Evolutionary conservation across 2,888 invertebrate species (phyloP).

Genomic region (Halictus quadricinctus): DNA sequence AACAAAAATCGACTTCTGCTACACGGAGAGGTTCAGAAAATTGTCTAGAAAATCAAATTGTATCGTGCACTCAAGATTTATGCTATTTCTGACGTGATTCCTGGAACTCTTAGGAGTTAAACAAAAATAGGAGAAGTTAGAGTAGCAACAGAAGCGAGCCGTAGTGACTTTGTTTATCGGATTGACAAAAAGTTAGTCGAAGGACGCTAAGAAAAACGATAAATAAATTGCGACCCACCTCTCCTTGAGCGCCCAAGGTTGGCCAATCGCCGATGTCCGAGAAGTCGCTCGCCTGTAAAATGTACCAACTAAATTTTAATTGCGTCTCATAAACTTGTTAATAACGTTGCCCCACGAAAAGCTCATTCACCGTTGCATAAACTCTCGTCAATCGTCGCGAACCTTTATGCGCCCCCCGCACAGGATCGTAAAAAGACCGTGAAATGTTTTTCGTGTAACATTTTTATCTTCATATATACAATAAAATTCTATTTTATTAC

Average conservation of each 20-base stretch:
- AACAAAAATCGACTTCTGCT: not conserved
- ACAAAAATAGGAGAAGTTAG: not conserved
- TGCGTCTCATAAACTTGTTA: constrained; percentile 8
- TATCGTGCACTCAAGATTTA: no score
- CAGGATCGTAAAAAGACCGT: not conserved
- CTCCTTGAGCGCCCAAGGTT: constrained; percentile 88
- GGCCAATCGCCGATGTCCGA: constrained; percentile 97
- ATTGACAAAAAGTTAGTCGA: not conserved
- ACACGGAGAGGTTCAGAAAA: no score
- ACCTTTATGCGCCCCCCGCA: not conserved
- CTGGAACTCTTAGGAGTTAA: not conserved
- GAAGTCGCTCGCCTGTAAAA: constrained; percentile 91
- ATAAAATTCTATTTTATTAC: not conserved
- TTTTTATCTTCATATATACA: not conserved
- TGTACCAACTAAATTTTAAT: constrained; percentile 43
- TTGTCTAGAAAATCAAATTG: no score
- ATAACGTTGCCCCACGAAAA: not conserved
- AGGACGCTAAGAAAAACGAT: constrained; percentile 20
- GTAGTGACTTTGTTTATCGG: not conserved
- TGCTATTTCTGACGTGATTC: not conserved
- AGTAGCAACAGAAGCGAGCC: no score
- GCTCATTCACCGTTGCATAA: not conserved
- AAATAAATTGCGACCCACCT: constrained; percentile 80
- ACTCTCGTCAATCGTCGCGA: not conserved
- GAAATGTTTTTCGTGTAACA: not conserved